These are phyloP conservation scores for Heliconius congener DNA, from an alignment of 1,140 invertebrate genomes.

Conservation along the genomic window DNA sequence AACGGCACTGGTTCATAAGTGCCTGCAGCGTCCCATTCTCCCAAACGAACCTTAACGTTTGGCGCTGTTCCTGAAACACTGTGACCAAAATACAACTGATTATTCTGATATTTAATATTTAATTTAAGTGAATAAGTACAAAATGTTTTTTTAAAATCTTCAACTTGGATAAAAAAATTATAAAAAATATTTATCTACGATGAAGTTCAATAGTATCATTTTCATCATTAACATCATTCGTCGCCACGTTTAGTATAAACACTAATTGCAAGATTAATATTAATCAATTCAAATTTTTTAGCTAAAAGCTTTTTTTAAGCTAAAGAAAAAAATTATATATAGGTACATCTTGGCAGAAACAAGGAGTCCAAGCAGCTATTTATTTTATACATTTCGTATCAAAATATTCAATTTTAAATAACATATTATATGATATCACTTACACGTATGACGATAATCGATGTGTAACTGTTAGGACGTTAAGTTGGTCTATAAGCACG, in stretches of 20 bases:
- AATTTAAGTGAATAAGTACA: background rate
- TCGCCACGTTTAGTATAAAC: background rate
- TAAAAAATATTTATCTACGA: too few species aligned
- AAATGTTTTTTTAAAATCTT: too few species aligned
- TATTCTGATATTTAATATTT: background rate
- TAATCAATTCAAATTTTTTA: background rate
- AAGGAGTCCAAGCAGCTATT: too few species aligned
- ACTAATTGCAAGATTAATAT: background rate
- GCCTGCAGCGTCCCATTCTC: constrained; percentile 86
- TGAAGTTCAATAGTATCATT: background rate
- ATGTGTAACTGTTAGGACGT: constrained; percentile 87
- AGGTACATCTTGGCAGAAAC: background rate
- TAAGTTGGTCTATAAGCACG: constrained; percentile 83
- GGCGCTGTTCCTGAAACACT: constrained; percentile 71
- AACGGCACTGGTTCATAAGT: constrained; percentile 83
- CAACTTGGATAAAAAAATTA: too few species aligned
- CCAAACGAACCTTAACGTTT: constrained; percentile 84
- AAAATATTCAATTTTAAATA: background rate
- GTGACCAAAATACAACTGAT: constrained; percentile 28
- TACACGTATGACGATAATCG: constrained; percentile 84
- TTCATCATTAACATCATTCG: background rate
- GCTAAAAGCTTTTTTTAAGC: background rate
- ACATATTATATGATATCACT: constrained; percentile 54
- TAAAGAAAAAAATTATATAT: background rate
- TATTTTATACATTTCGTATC: too few species aligned